phyloP scores from a whole-genome alignment of 2,113 vertebrate genomes.

The Phrynosoma platyrhinos region DNA sequence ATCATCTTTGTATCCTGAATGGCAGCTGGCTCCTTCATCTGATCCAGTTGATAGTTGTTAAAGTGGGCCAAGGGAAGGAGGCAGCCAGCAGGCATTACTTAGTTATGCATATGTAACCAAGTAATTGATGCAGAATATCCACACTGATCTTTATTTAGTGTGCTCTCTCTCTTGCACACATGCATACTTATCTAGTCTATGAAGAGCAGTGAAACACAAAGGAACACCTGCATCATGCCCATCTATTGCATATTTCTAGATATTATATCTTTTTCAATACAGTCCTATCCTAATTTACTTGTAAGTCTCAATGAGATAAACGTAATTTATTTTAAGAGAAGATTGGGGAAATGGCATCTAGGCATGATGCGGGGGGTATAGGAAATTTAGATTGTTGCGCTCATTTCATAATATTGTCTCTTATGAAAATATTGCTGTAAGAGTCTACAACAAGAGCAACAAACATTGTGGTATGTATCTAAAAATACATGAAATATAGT shows the following conservation, averaged over 20 bases:
- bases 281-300: neutral
- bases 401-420: neutral
- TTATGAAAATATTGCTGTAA: neutral
- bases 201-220: no score
- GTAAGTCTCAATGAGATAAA: neutral
- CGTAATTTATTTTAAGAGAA: neutral
- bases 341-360: neutral
- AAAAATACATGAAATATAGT: constrained; percentile 16
- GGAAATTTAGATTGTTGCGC: neutral
- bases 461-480: neutral
- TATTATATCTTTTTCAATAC: neutral
- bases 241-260: neutral
- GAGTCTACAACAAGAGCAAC: neutral
- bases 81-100: no score
- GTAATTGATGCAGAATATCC: no score
- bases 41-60: no score
- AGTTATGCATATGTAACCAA: no score
- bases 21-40: no score
- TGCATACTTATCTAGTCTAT: no score
- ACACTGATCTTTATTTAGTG: no score
- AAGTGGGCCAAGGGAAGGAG: no score
- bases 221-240: neutral
- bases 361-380: neutral
- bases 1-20: no score
- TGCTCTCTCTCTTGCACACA: no score